Base-by-base conservation (phyloP, 2,797 vertebrate species). In the Sciurus carolinensis region DNA sequence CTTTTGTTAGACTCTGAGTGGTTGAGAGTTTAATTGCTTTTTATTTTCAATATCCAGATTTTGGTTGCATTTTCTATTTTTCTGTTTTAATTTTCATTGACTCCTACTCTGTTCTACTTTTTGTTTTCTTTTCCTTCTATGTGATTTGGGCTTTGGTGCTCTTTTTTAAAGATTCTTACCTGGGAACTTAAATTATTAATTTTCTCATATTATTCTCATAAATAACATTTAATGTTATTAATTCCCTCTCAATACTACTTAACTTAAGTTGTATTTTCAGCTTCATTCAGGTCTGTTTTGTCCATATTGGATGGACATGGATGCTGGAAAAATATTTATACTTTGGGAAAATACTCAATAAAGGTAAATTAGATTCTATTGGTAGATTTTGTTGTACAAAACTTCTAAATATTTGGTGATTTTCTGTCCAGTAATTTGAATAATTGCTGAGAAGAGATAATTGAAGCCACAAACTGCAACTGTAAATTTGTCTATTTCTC, bases 31-130 rank as follows among this genome's bases (percentile, higher is more conserved):
- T 73, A 80, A 92, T 15, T 59, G 22, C 22, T 18, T 73, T 92
- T 73, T 39, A 26, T 80, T 39, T 30, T 24, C 18, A 85, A 66
- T n/a, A 86, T 33, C 0, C 6, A 47, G 24, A 64, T 79, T 82
- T 54, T 54, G 62, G 22, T 66, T 89, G 80, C 67, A 90, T 71
- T 86, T 92, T 86, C 33, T 76, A 5, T 11, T 90, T 76, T 86
- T 17, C 20, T 67, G 20, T 50, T 54, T 90, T 86, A 26, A 87
- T 20, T 73, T 88, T 57, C 33, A 64, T 47, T 39, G 36, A 86
- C 30, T 81, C 6, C 33, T 64, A 8, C 42, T 39, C 24, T 47
- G 20, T 73, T 71, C 36, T 62, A 8, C 8, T 62, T 24, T 62
- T 26, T 62, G 36, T 64, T 80, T 89, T 62, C 59, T 26, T 71